Percentiles rank a stretch among this genome's conserved stretches.
These are phyloP conservation scores for Camelus bactrianus DNA, from an alignment of 2,113 vertebrate genomes.

Conservation along the genomic window DNA sequence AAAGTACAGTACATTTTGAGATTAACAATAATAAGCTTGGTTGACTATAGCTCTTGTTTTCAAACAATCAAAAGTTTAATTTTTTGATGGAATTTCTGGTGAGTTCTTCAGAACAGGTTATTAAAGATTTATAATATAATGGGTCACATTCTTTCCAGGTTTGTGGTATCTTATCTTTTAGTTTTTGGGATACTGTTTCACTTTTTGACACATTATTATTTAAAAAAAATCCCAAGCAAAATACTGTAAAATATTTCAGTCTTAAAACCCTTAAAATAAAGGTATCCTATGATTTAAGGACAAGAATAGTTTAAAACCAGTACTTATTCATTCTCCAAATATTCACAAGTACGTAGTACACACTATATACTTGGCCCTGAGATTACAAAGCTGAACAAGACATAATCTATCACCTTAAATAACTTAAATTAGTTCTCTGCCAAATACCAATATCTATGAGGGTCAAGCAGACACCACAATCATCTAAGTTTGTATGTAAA, in stretches of 20 bases:
- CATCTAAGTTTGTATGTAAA: constrained; percentile 15
- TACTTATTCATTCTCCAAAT: background rate
- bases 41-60: background rate
- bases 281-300: background rate
- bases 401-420: background rate
- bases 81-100: background rate
- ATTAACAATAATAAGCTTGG: background rate
- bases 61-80: background rate
- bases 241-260: background rate
- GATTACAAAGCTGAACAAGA: constrained; percentile 30
- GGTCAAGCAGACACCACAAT: background rate
- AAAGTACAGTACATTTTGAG: background rate
- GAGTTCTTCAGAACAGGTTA: constrained; percentile 31
- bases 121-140: background rate
- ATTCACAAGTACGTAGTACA: background rate
- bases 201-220: background rate
- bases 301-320: constrained; percentile 25
- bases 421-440: background rate
- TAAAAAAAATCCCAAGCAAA: constrained; percentile 48
- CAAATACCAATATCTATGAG: background rate
- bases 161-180: background rate
- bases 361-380: background rate
- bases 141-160: background rate
- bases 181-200: background rate
- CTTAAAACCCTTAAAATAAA: constrained; percentile 26